phyloP scores from a whole-genome alignment of 2,113 vertebrate species.

The Zapornia atra region DNA sequence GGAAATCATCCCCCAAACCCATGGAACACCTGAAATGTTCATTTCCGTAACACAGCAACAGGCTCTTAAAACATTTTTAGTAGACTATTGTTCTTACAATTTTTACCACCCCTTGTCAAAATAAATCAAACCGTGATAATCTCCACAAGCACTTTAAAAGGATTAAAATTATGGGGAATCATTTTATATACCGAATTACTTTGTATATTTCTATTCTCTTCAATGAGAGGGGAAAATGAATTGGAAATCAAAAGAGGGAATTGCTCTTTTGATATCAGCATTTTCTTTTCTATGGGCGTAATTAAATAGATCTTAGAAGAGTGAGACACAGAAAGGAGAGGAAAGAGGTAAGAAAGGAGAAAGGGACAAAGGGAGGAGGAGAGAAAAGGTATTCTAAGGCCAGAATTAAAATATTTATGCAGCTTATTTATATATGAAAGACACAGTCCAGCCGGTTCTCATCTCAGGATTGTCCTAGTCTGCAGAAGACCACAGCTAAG shows the following conservation, averaged over 20 bases:
- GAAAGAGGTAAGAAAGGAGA: conserved; percentile 39
- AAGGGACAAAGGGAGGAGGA: background rate
- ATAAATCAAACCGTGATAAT: conserved; percentile 71
- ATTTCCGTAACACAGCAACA: conserved; percentile 46
- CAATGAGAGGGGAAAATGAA: conserved; percentile 69
- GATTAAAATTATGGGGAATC: conserved; percentile 65
- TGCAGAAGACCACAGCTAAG: background rate
- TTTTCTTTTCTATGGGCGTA: conserved; percentile 62
- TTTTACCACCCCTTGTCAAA: conserved; percentile 70
- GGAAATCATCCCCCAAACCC: conserved; percentile 39
- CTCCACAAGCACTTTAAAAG: conserved; percentile 67
- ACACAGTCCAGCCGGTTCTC: background rate
- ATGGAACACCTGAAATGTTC: conserved; percentile 62
- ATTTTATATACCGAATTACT: conserved; percentile 68
- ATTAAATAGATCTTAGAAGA: conserved; percentile 72
- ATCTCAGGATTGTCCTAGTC: background rate
- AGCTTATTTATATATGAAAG: background rate
- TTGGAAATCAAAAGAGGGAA: conserved; percentile 67
- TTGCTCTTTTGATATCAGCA: conserved; percentile 69
- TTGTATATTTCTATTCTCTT: conserved; percentile 71
- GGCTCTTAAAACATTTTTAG: conserved; percentile 71
- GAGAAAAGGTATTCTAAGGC: conserved; percentile 19
- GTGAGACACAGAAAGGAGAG: conserved; percentile 36
- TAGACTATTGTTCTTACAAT: conserved; percentile 65
- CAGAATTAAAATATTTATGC: conserved; percentile 51